Percentiles rank a stretch among this genome's conserved stretches.
phyloP scores from a whole-genome alignment of 2,888 invertebrate species.

The Drosophila imparisetae region DNA sequence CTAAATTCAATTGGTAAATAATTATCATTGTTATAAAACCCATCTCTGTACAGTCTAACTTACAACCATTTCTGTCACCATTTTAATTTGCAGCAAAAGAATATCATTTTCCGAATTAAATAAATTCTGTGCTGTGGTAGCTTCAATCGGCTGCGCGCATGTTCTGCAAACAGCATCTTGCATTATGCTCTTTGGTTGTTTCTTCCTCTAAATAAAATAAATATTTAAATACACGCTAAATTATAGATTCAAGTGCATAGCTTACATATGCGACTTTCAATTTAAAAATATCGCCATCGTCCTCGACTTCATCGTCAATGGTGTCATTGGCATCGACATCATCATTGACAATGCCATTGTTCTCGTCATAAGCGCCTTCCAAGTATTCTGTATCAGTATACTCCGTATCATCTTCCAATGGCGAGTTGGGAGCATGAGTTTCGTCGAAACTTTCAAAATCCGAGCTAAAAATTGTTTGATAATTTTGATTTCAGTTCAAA shows the following conservation, averaged over 20 bases:
- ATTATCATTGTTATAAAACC: not conserved
- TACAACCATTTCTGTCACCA: constrained; percentile 46
- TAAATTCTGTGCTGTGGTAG: constrained; percentile 22
- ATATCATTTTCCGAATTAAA: constrained; percentile 34
- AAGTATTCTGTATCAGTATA: constrained; percentile 43
- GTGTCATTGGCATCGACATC: constrained; percentile 8
- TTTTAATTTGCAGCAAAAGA: constrained; percentile 45
- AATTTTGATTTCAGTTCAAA: not conserved
- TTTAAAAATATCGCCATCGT: not conserved
- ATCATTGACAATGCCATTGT: not conserved
- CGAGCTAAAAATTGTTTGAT: not conserved
- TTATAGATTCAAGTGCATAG: not conserved
- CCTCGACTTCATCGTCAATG: not conserved
- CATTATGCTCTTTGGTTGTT: not conserved
- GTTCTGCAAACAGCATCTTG: constrained; percentile 48
- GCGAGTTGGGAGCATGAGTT: not conserved
- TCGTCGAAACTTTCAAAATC: constrained; percentile 14
- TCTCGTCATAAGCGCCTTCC: constrained; percentile 22
- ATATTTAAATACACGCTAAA: not conserved
- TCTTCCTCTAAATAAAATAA: constrained; percentile 3
- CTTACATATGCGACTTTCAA: constrained; percentile 5
- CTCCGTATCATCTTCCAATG: constrained; percentile 28
- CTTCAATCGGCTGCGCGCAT: constrained; percentile 37
- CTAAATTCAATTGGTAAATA: constrained; percentile 10
- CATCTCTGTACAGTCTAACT: not conserved